Conservation (phyloP, 2,113 vertebrate species). For the Aegithalos caudatus region DNA sequence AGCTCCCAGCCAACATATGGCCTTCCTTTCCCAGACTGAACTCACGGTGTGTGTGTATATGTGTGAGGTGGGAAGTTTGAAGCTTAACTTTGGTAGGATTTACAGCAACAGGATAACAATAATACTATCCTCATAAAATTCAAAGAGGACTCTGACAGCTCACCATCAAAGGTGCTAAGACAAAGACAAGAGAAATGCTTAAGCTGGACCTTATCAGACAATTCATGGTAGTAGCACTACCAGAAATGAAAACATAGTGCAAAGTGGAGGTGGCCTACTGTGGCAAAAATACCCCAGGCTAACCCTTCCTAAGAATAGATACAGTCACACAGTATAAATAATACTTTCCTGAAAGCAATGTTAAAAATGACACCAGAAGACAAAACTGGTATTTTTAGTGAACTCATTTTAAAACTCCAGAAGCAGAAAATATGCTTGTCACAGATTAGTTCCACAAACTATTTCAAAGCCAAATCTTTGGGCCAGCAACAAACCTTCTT, state of each 20-base stretch:
- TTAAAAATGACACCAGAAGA: not conserved
- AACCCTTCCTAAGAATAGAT: not conserved
- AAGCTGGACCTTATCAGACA: not conserved
- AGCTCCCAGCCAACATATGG: not conserved
- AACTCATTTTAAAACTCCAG: not conserved
- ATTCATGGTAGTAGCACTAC: not conserved
- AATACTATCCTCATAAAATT: not conserved
- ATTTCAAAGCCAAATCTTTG: conserved; percentile 1
- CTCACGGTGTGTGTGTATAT: not conserved
- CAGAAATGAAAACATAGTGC: not conserved
- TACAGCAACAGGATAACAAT: not conserved
- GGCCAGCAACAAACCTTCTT: conserved; percentile 6
- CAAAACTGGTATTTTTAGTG: not conserved
- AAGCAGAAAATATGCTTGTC: conserved; percentile 29
- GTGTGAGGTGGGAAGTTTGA: not conserved
- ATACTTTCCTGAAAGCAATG: not conserved
- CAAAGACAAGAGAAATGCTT: not conserved
- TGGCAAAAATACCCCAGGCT: not conserved
- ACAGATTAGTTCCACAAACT: conserved; percentile 14
- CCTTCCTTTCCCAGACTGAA: not conserved
- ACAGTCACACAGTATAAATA: not conserved
- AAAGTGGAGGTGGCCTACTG: not conserved
- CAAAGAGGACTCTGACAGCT: not conserved
- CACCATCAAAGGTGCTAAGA: not conserved
- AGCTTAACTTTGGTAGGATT: not conserved